Base-by-base conservation (phyloP, 2,797 vertebrate species). In the Sebastes elongatus region DNA sequence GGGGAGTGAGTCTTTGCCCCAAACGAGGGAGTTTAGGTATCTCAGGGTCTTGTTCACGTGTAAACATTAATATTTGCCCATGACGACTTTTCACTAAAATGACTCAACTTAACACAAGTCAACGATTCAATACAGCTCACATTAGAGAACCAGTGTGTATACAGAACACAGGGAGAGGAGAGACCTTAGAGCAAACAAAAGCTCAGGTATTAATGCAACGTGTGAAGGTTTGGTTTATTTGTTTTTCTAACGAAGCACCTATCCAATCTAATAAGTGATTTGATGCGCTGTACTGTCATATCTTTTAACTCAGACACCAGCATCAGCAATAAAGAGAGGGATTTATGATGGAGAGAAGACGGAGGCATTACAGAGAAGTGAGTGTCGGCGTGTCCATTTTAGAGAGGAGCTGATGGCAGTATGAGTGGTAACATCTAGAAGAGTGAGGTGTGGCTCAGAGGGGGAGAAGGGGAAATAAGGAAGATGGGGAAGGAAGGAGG, bases 261-360 rank as follows among this genome's bases (percentile, higher is more conserved):
- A 70, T 80, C 46, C 74, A 81, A 88, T 85, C 81, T 85, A 78
- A 82, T 72, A 78, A 86, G 80, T 87, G 77, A 87, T 84, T 64
- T 83, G 83, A 52, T 80, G 46, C 3, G 2, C 59, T 30, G 27
- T 9, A 18, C 61, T 42, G 76, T 73, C 57, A 38, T 42, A 81
- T 88, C 82, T 84, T 83, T 69, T 46, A 79, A 66, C 33, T 18
- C 67, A 79, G 76, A 87, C 78, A 76, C 74, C 38, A 33, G 78
- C 84, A 83, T 89, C 91, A 88, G 88, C 89, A 88, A 53, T 87
- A 85, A 79, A 69, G 35, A 27, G 80, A 85, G 56, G 70, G 78
- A 90, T 91, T 92, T 90, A 92, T 76, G 84, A 83, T 10, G 23
- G 55, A 56, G 65, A 63, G 56, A 74, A 85, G 74, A 73, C 35